Conservation (phyloP, 2,797 vertebrate species). For the Parauchenoglanis ngamensis region DNA sequence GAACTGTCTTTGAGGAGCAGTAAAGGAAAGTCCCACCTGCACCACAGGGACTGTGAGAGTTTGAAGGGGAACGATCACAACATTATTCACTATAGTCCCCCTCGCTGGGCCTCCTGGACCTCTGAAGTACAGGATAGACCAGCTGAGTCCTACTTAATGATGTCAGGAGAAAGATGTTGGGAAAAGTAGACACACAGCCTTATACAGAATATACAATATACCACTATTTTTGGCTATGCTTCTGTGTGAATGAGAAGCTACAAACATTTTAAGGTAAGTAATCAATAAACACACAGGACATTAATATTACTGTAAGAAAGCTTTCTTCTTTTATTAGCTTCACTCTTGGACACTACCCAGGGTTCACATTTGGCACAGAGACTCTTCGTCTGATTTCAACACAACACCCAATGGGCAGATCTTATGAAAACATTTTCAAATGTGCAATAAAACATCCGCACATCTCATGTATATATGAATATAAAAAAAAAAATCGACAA, state of each 20-base stretch:
- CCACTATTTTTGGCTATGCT: not conserved
- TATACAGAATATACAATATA: not conserved
- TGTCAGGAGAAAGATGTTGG: constrained; percentile 21
- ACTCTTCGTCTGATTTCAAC: constrained; percentile 41
- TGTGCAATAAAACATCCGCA: constrained; percentile 35
- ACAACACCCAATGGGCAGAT: constrained; percentile 33
- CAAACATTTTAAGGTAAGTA: not conserved
- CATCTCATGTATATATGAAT: constrained; percentile 5
- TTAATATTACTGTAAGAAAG: constrained; percentile 24
- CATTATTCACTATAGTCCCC: constrained; percentile 52
- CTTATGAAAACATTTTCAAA: constrained; percentile 32
- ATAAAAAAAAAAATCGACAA: not conserved
- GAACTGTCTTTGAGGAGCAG: constrained; percentile 43
- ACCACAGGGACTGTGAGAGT: constrained; percentile 48
- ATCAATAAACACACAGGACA: constrained; percentile 31
- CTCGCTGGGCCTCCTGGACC: constrained; percentile 43
- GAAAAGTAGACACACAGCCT: not conserved
- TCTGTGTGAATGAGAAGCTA: not conserved
- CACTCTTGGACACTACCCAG: constrained; percentile 42
- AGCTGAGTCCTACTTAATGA: constrained; percentile 46
- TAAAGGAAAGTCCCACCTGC: constrained; percentile 44
- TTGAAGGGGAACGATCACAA: constrained; percentile 41
- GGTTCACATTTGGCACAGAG: constrained; percentile 52
- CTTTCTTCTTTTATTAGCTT: constrained; percentile 48
- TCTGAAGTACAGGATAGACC: constrained; percentile 33